Conservation (phyloP, 1,140 invertebrate genomes). For the Penaeus chinensis region DNA sequence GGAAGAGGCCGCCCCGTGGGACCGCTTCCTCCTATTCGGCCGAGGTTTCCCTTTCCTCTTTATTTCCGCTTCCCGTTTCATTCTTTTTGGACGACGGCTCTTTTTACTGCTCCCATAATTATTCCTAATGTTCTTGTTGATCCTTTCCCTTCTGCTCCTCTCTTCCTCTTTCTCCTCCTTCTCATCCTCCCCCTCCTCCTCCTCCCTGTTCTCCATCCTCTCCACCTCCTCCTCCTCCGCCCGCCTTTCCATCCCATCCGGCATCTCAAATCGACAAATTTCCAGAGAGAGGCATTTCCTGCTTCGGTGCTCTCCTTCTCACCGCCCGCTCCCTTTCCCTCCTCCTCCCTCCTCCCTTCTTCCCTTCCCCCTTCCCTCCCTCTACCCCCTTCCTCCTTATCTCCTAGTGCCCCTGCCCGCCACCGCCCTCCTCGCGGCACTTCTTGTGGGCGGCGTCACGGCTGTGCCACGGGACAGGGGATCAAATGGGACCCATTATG, state of each 20-base stretch:
- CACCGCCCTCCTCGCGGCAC: constrained; percentile 1
- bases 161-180: constrained; percentile 13
- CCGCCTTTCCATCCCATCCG: not conserved
- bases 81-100: too few species aligned
- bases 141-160: constrained; percentile 4
- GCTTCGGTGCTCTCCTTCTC: not conserved
- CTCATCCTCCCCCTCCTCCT: constrained; percentile 4
- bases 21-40: not conserved
- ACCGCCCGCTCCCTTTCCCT: not conserved
- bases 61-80: too few species aligned
- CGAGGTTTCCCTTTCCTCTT: too few species aligned
- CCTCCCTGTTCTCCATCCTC: not conserved
- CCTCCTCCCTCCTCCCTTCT: too few species aligned
- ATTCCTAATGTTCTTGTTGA: not conserved
- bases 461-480: not conserved
- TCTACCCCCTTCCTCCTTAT: not conserved
- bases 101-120: too few species aligned
- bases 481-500: too few species aligned
- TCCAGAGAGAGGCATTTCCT: too few species aligned
- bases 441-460: not conserved
- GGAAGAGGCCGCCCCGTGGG: not conserved
- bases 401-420: not conserved
- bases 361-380: too few species aligned
- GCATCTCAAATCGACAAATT: not conserved
- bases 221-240: not conserved